Percentiles rank a stretch among this genome's conserved stretches.
phyloP scores from a whole-genome alignment of 2,888 invertebrate species.

The Zygogramma bicolorata region DNA sequence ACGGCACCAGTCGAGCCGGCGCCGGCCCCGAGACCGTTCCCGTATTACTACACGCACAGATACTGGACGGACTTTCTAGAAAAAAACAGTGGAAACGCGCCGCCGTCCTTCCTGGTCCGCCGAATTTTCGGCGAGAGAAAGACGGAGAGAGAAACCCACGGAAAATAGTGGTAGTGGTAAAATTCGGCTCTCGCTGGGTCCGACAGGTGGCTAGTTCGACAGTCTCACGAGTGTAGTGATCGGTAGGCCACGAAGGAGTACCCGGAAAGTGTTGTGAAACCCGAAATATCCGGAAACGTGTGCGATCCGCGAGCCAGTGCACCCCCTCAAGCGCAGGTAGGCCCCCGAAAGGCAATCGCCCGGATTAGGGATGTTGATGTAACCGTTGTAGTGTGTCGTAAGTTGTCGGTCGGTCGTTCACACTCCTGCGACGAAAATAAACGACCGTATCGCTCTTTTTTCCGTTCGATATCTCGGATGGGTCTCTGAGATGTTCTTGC shows the following conservation, averaged over 20 bases:
- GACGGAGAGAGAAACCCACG: too few species aligned
- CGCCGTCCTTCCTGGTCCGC: conserved; percentile 50
- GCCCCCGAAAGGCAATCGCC: not conserved
- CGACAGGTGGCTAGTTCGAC: not conserved
- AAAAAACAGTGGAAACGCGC: conserved; percentile 65
- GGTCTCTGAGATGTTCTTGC: not conserved
- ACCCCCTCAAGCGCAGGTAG: not conserved
- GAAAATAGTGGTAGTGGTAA: not conserved
- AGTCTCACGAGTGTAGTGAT: too few species aligned
- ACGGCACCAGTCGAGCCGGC: conserved; percentile 36
- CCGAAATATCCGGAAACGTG: too few species aligned
- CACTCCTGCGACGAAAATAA: conserved; percentile 64
- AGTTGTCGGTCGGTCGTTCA: conserved; percentile 65
- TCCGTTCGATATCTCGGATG: not conserved
- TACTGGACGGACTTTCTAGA: conserved; percentile 63
- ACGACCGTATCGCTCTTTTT: conserved; percentile 22
- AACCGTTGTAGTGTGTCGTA: too few species aligned
- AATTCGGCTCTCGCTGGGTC: not conserved
- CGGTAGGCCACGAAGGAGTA: too few species aligned
- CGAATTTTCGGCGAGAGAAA: not conserved
- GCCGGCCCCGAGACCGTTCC: conserved; percentile 55
- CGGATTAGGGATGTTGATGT: too few species aligned
- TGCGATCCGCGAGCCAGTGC: too few species aligned
- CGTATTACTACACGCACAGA: conserved; percentile 65
- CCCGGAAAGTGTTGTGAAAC: not conserved